Percentiles rank a stretch among this genome's conserved stretches.
Evolutionary conservation across 1,140 invertebrate genomes (phyloP).

Genomic region (Hetaerina americana): DNA sequence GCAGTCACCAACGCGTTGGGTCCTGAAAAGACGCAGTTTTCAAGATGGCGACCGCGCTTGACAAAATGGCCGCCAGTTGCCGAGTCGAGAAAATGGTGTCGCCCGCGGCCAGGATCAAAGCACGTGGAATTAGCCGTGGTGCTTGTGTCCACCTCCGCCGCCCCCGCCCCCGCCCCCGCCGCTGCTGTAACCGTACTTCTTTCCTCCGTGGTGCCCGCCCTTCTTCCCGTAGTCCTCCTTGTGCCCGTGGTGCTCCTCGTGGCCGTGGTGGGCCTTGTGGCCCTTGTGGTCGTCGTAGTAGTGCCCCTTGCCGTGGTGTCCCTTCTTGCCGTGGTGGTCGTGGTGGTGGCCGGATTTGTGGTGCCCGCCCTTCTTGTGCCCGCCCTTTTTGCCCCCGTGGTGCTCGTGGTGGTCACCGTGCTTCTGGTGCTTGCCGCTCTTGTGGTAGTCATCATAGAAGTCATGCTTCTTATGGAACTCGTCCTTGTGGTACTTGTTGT

Average conservation of each 20-base stretch:
- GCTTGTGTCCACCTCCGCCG: not conserved
- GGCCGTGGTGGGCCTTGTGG: constrained; percentile 51
- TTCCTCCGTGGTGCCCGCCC: constrained; percentile 44
- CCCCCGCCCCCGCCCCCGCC: not conserved
- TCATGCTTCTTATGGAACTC: constrained; percentile 73
- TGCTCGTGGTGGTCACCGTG: constrained; percentile 54
- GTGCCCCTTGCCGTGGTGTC: constrained; percentile 57
- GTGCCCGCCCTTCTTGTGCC: constrained; percentile 54
- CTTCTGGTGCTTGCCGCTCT: constrained; percentile 53
- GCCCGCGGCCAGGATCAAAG: no score
- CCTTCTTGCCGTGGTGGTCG: constrained; percentile 58
- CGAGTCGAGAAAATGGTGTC: no score
- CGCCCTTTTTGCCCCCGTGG: constrained; percentile 52
- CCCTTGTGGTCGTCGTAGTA: constrained; percentile 62
- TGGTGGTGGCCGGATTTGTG: constrained; percentile 54
- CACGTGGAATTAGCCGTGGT: no score
- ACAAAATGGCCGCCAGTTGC: no score
- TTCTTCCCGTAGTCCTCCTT: constrained; percentile 52
- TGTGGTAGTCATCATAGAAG: constrained; percentile 69
- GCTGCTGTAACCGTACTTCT: constrained; percentile 36
- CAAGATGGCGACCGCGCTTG: no score
- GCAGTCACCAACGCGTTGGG: no score
- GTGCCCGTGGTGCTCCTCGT: constrained; percentile 49
- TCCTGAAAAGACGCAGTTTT: no score
- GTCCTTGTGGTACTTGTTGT: constrained; percentile 56